Base-by-base conservation (phyloP, 1,140 invertebrate species). In the Aphaenogaster ashmeadi region DNA sequence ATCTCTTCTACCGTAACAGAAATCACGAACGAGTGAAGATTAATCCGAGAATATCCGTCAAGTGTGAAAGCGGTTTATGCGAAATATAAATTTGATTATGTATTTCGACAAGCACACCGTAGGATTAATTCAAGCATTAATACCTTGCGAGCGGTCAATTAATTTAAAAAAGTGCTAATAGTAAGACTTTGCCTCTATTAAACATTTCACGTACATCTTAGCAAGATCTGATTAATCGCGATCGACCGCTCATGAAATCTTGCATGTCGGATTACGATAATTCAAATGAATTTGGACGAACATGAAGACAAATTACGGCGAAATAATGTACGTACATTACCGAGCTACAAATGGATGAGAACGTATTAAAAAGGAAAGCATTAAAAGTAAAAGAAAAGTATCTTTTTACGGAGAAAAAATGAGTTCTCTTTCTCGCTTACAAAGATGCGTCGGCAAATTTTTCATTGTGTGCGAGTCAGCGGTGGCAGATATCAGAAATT, bases 381-480 rank as follows among this genome's bases (percentile, higher is more conserved):
- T 66, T 47, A 66, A 54, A 33, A 11, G 54, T 11, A 47, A 41
- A 36, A 44, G 41, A 60, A 69, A 21, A 18, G 4, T 44, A 64
- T 69, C 54, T 52, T 60, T 71, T 50, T 50, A n/a, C 47, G 15
- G 13, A 38, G 64, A 50, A 84, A 56, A 74, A 54, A 84, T 38
- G 80, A 74, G 38, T 69, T 80, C 33, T 80, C 77, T 21, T 69
- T 80, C 33, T 80, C 77, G 44, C 54, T 60, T 54, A 41, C 67
- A 36, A 56, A 74, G 80, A 38, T 60, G 80, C 27, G 67, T 83
- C 52, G 38, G 38, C 50, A 60, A 60, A 80, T 88, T 87, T 87
- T 78, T 80, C 69, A 56, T 80, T 84, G 60, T 11, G 36, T 33
- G 36, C 41, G 52, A 87, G 78, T 67, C 78, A 67, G 62, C 78